Base-by-base conservation (phyloP, 2,113 vertebrate species). In the Cryptomyrus ogoouensis region DNA sequence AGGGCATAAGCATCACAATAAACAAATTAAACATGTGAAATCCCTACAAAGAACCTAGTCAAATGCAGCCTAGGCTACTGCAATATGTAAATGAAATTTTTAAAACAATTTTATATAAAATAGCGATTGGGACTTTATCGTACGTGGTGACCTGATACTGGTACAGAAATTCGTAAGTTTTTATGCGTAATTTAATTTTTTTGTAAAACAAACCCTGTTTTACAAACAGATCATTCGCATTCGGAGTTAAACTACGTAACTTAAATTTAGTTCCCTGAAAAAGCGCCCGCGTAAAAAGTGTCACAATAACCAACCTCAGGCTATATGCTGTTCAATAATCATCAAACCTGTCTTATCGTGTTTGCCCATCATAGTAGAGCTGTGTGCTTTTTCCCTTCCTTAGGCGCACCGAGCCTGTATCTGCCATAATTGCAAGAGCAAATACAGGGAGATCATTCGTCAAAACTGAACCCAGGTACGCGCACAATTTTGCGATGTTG, bases 311-410 rank as follows among this genome's bases (percentile, higher is more conserved):
- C 89, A 83, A 92, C 89, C 89, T 91, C 66, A 89, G 91, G 91
- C 90, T 62, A 83, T 39, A 92, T 84, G 92, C 89, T 92, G 90
- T 90, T 52, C 91, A 92, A 93, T 94, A 92, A 88, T 10, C 50
- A 31, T 89, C 62, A 91, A 91, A 91, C 88, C 90, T 88, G 91
- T 88, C 87, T 94, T 94, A 96, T 96, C 94, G 93, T 92, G 95
- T 96, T 96, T 95, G 94, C 94, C 94, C 94, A 94, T 93, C 92
- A 91, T 95, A 95, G 96, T 95, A 94, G 94, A 92, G 90, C 93
- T 90, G 89, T 94, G 95, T 93, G 93, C 92, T 91, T 91, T 77
- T 77, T 19, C 74, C 88, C 85, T 94, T 94, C 94, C 66, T 83
- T 89, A 88, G 93, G 94, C 92, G 90, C 49, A 90, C 47, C 74